phyloP scores from a whole-genome alignment of 2,888 invertebrate species.

The Andrena camellia region DNA sequence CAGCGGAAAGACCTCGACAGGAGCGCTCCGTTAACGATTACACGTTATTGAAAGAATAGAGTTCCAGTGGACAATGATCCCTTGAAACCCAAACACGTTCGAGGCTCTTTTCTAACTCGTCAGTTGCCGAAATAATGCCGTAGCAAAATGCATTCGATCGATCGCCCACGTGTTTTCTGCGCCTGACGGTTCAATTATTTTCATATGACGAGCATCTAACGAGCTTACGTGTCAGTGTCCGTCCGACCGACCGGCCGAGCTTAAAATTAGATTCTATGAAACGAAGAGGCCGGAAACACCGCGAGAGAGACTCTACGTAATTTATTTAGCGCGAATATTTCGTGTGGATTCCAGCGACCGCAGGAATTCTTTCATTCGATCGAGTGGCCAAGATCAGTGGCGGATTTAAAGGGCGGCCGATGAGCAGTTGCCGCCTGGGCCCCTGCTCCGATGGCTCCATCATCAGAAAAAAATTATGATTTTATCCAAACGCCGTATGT shows the following conservation, averaged over 20 bases:
- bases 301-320: constrained; percentile 46
- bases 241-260: constrained; percentile 44
- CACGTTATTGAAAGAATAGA: too few species aligned
- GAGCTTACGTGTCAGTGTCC: constrained; percentile 43
- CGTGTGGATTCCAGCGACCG: constrained; percentile 43
- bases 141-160: constrained; percentile 38
- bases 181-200: constrained; percentile 69
- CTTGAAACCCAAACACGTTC: background rate
- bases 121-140: background rate
- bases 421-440: too few species aligned
- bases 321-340: constrained; percentile 61
- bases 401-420: too few species aligned
- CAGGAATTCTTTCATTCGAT: constrained; percentile 55
- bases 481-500: too few species aligned
- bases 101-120: constrained; percentile 3
- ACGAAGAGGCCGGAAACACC: constrained; percentile 65
- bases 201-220: constrained; percentile 64
- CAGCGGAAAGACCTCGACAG: background rate
- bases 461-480: too few species aligned
- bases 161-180: constrained; percentile 40
- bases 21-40: background rate
- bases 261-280: constrained; percentile 72
- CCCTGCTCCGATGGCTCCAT: too few species aligned
- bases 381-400: background rate
- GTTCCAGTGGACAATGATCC: background rate